Base-by-base conservation (phyloP, 2,888 invertebrate genomes). In the Hemicrepidius hirtus region DNA sequence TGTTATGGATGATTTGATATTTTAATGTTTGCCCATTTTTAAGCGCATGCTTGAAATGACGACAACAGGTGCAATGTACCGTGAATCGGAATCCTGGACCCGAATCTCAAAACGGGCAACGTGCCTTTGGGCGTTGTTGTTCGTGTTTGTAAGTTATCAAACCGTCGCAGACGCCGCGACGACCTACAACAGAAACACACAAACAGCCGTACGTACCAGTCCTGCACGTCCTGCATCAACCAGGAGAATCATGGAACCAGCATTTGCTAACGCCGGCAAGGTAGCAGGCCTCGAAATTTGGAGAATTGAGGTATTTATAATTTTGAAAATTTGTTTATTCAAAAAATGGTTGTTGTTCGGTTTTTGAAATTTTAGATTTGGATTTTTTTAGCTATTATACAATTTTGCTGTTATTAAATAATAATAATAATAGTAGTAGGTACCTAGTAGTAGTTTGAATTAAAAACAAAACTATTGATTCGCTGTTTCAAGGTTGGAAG, bases 241-340 rank as follows among this genome's bases (percentile, higher is more conserved):
- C 55, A 37, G 72, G 64, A 81, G 76, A 71, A 88, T 89, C 85
- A 88, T 88, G 49, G 90, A 92, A 79, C 87, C 92, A 72, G 94
- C 93, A 3, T 95, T 95, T 83, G 90, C 87, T 68, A 91, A 90
- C 75, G 91, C 93, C 55, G 95, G 95, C 0, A 87, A 89, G 81
- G 86, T 87, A 57, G 89, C 91, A 5, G 95, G 95, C 0, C 79
- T 94, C 0, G 92, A 94, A 85, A 90, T 95, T 79, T 95, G 95
- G 95, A 90, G 95, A 83, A 92, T 95, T 74, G 95, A 95, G 90
- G 95, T 95, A 84, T 88, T 88, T 84, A n/a, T 20, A 7, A n/a
- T 53, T 53, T 21, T n/a, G n/a, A n/a, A 12, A 13, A 20, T 53
- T 24, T 53, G 3, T 16, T n/a, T n/a, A n/a, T 41, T 41, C 4